These are phyloP conservation scores for Bubo blakistoni DNA, from an alignment of 2,113 vertebrate genomes.

Conservation along the genomic window DNA sequence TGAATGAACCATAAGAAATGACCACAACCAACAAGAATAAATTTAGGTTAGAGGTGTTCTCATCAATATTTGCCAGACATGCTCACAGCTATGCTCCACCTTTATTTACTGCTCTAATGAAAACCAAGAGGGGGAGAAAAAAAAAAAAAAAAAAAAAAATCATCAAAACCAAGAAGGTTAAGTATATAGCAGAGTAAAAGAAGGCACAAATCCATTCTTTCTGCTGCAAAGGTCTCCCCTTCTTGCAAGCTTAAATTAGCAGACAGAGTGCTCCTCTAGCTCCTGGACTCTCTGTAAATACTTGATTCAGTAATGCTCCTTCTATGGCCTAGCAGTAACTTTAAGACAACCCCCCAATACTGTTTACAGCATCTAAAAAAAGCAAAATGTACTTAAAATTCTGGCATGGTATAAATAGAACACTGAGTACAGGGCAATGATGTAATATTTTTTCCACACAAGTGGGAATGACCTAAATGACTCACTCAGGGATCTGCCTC, in stretches of 20 bases:
- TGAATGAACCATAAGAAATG: background rate
- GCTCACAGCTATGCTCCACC: background rate
- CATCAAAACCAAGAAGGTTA: background rate
- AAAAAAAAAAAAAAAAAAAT: background rate
- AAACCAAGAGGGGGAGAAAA: background rate
- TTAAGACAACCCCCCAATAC: conserved; percentile 40
- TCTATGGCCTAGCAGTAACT: conserved; percentile 61
- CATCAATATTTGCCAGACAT: background rate
- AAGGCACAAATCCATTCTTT: background rate
- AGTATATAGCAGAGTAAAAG: background rate
- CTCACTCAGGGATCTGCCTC: conserved; percentile 64
- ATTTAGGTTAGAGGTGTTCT: background rate
- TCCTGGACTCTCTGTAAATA: conserved; percentile 46
- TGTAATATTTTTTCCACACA: conserved; percentile 74
- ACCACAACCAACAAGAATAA: background rate
- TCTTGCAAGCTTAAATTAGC: background rate
- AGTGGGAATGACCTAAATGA: conserved; percentile 67
- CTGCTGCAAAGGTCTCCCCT: background rate
- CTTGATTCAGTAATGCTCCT: conserved; percentile 58
- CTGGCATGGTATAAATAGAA: conserved; percentile 71
- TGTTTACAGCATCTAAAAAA: conserved; percentile 71
- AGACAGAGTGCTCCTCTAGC: background rate
- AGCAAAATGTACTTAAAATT: conserved; percentile 64
- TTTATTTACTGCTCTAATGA: background rate
- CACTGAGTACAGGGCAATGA: conserved; percentile 61